A percentile compares a stretch with the other conserved stretches of the same genome.
phyloP scores from a whole-genome alignment of 2,888 invertebrate species.

The Tryphoninae sp. region DNA sequence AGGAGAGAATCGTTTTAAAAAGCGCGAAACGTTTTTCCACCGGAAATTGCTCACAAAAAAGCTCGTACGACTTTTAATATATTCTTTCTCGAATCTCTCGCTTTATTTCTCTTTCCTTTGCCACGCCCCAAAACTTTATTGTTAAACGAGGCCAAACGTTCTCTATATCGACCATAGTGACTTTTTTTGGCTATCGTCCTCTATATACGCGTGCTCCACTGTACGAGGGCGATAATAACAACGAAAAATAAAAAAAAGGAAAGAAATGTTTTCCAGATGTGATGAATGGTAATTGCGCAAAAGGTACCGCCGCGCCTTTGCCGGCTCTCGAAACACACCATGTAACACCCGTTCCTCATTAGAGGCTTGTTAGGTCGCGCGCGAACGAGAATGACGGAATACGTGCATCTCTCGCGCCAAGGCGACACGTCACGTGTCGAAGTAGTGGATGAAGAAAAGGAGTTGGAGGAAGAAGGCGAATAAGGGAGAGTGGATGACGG shows the following conservation, averaged over 20 bases:
- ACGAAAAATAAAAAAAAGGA: slow-evolving; percentile 35
- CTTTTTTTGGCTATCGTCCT: slow-evolving; percentile 3
- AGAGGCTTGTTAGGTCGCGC: slow-evolving; percentile 77
- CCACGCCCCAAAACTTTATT: slow-evolving; percentile 43
- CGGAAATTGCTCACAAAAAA: slow-evolving; percentile 37
- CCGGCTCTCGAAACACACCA: slow-evolving; percentile 66
- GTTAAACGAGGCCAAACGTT: slow-evolving; percentile 56
- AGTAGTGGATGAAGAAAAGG: slow-evolving; percentile 36
- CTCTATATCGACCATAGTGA: slow-evolving; percentile 18
- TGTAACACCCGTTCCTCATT: slow-evolving; percentile 79
- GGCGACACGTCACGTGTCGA: slow-evolving; percentile 48
- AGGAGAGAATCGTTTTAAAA: slow-evolving; percentile 15
- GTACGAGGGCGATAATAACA: slow-evolving; percentile 55
- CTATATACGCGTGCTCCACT: neutral
- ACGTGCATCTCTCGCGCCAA: slow-evolving; percentile 67
- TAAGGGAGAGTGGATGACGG: neutral
- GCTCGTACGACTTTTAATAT: slow-evolving; percentile 29
- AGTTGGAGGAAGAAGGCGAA: slow-evolving; percentile 53
- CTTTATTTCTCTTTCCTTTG: neutral
- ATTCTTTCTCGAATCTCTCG: slow-evolving; percentile 2
- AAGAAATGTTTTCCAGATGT: slow-evolving; percentile 68
- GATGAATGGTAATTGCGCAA: slow-evolving; percentile 78
- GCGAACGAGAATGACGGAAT: slow-evolving; percentile 74
- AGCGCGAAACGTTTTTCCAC: slow-evolving; percentile 42
- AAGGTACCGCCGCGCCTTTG: slow-evolving; percentile 71